phyloP scores from a whole-genome alignment of 2,797 vertebrate species.

The Gymnocypris eckloni region DNA sequence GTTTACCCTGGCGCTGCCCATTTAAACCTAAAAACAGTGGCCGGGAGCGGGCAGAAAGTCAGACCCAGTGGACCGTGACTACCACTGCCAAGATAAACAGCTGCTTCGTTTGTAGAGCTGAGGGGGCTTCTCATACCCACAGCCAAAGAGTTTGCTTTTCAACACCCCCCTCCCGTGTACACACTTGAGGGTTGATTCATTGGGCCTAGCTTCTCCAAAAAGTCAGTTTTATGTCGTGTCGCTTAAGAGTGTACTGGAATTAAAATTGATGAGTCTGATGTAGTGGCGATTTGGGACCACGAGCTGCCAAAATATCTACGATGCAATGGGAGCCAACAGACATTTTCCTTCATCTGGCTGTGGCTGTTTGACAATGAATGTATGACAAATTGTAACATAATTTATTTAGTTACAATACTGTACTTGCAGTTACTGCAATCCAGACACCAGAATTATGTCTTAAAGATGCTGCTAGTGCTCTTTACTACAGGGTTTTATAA shows the following conservation, averaged over 20 bases:
- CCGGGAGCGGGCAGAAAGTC: constrained; percentile 73
- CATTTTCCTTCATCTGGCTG: constrained; percentile 53
- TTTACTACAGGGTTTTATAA: constrained; percentile 12
- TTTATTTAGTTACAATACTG: constrained; percentile 7
- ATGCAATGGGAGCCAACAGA: constrained; percentile 19
- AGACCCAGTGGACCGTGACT: constrained; percentile 64
- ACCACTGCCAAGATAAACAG: constrained; percentile 78
- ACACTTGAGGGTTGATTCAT: constrained; percentile 43
- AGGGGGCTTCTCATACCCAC: constrained; percentile 59
- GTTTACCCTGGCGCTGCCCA: constrained; percentile 77
- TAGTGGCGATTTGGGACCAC: constrained; percentile 45
- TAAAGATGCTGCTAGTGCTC: background rate
- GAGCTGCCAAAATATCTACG: constrained; percentile 48
- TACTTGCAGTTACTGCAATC: background rate
- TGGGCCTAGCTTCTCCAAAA: constrained; percentile 46
- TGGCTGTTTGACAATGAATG: constrained; percentile 37
- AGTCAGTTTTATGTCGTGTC: constrained; percentile 64
- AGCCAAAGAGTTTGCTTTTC: constrained; percentile 60
- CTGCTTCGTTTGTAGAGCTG: constrained; percentile 62
- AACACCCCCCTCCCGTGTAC: constrained; percentile 39
- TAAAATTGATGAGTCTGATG: constrained; percentile 56
- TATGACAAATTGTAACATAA: constrained; percentile 16
- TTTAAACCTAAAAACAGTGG: constrained; percentile 68
- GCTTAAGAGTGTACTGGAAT: constrained; percentile 55
- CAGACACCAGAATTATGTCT: background rate